Percentiles rank a stretch among this genome's conserved stretches.
These are phyloP conservation scores for Pangasius krempfi DNA, from an alignment of 2,797 vertebrate genomes.

Conservation along the genomic window DNA sequence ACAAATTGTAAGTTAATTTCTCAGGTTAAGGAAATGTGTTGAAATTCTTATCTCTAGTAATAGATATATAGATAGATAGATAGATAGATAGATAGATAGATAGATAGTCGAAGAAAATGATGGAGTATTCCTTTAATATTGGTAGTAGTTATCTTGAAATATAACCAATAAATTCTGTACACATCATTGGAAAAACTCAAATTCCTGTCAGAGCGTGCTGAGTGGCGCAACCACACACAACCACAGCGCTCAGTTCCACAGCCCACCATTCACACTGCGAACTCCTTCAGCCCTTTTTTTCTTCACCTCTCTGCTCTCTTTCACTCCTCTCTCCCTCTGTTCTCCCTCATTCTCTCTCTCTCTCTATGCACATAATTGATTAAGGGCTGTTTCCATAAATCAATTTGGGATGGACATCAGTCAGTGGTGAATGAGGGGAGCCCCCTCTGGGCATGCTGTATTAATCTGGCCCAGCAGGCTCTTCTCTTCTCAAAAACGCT, in stretches of 20 bases:
- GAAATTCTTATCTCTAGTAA: not conserved
- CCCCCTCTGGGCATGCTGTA: constrained; percentile 48
- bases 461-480: constrained; percentile 61
- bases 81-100: not conserved
- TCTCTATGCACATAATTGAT: constrained; percentile 98
- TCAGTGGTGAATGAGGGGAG: constrained; percentile 91
- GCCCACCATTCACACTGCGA: constrained; percentile 30
- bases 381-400: constrained; percentile 95
- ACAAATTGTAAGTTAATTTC: not conserved
- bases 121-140: not conserved
- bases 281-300: constrained; percentile 50
- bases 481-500: constrained; percentile 49
- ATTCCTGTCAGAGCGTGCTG: constrained; percentile 7
- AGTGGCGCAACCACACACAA: constrained; percentile 34
- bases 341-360: constrained; percentile 67
- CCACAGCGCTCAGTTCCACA: constrained; percentile 36
- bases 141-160: not conserved
- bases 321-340: constrained; percentile 63
- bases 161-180: not conserved
- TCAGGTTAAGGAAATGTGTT: not conserved
- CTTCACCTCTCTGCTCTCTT: constrained; percentile 50
- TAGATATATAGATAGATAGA: not conserved
- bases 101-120: not conserved
- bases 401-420: constrained; percentile 99
- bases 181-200: constrained; percentile 9